Base-by-base conservation (phyloP, 2,113 vertebrate species). In the Zosterops japonicus region DNA sequence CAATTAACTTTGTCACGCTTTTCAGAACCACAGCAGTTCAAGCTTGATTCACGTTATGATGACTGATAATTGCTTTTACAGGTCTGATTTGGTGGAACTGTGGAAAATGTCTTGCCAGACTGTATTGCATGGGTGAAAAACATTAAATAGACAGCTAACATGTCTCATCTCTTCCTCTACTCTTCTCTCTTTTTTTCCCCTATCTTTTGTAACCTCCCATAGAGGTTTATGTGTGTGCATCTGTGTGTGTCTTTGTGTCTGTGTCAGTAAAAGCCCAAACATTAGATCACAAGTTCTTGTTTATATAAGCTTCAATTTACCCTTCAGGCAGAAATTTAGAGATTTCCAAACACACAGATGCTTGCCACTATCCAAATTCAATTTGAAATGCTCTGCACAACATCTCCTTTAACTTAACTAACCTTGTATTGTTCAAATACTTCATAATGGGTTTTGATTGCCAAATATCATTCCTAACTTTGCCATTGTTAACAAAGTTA, bases 361-460 rank as follows among this genome's bases (percentile, higher is more conserved):
- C 82, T 96, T 97, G 92, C 92, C 94, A 95, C 92, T 83, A 91
- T 93, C 88, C 78, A 93, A 95, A 94, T 95, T 97, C 97, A 90
- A 84, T 96, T 97, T 97, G 87, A 97, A 97, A 97, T 91, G 88
- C 90, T 97, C 94, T 96, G 85, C 63, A 95, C 83, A 96, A 93
- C 93, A 87, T 95, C 94, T 96, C 86, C 91, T 97, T 97, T 92
- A 87, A 74, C 94, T 98, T 93, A 94, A 87, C 86, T 94, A 96
- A 96, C 92, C 83, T 94, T 97, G 87, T 91, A 89, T 95, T 95
- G 93, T 93, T 97, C 83, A 94, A 89, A 96, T 95, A 91, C 93
- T 93, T 90, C 93, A 76, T 88, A 91, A 95, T 15, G 52, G 93
- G 68, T 87, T 97, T 94, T 96, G 74, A 92, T 96, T 97, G 95